Evolutionary conservation across 2,113 vertebrate genomes (phyloP).

Genomic region (Sinocyclocheilus anshuiensis): DNA sequence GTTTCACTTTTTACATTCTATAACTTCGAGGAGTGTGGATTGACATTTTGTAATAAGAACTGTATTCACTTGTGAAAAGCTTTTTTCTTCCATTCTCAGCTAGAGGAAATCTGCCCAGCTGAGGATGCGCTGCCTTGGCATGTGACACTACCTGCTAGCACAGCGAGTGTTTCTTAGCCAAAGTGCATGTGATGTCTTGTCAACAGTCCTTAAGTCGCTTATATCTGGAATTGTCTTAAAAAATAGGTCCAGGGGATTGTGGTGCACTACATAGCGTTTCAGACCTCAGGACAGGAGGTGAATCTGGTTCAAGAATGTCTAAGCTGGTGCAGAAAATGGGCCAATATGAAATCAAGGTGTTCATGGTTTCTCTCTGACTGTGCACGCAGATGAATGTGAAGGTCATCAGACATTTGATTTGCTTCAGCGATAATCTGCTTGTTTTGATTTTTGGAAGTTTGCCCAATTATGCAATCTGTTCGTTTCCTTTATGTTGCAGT

Average conservation of each 20-base stretch:
- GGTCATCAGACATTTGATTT: conserved; percentile 27
- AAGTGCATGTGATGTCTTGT: conserved; percentile 23
- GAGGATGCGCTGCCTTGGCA: background rate
- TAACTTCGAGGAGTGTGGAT: background rate
- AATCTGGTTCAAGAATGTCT: background rate
- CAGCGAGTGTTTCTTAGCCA: conserved; percentile 7
- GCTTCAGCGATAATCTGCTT: conserved; percentile 33
- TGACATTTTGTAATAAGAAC: background rate
- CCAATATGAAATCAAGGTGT: conserved; percentile 3
- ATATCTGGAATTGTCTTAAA: conserved; percentile 42
- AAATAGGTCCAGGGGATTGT: conserved; percentile 22
- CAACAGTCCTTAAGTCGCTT: conserved; percentile 33
- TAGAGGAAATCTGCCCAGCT: background rate
- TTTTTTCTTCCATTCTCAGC: background rate
- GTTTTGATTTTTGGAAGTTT: background rate
- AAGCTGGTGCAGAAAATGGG: conserved; percentile 19
- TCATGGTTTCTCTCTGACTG: conserved; percentile 10
- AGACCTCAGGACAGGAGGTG: background rate
- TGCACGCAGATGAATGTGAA: conserved; percentile 2
- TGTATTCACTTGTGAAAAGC: background rate
- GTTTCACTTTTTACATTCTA: conserved; percentile 15
- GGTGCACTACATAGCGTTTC: background rate
- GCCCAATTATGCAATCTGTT: conserved; percentile 28
- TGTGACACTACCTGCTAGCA: conserved; percentile 4
- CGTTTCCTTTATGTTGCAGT: background rate